phyloP scores from a whole-genome alignment of 2,888 invertebrate genomes.

The Idaea biselata region DNA sequence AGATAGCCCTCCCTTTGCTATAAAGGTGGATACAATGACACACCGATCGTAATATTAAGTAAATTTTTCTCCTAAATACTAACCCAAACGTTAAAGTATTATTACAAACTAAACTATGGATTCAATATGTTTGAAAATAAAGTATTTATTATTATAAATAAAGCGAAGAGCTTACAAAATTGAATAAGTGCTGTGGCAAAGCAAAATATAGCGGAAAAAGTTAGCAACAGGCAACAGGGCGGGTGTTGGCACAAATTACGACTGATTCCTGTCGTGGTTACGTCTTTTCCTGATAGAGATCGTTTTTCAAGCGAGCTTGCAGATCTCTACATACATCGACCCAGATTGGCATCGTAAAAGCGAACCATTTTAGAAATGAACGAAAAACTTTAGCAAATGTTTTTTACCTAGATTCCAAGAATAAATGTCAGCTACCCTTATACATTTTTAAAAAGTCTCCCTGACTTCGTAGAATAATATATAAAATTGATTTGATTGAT shows the following conservation, averaged over 20 bases:
- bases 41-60: too few relatives aligned
- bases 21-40: too few relatives aligned
- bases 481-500: not conserved
- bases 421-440: not conserved
- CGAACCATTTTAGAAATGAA: not conserved
- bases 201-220: too few relatives aligned
- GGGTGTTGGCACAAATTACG: not conserved
- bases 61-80: too few relatives aligned
- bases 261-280: not conserved
- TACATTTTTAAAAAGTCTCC: not conserved
- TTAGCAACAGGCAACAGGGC: not conserved
- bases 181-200: too few relatives aligned
- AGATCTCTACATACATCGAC: slow-evolving; percentile 4
- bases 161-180: too few relatives aligned
- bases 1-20: too few relatives aligned
- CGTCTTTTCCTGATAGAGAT: not conserved
- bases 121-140: too few relatives aligned
- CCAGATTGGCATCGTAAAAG: slow-evolving; percentile 4
- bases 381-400: not conserved
- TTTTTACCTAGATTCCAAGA: not conserved
- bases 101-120: too few relatives aligned
- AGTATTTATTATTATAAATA: too few relatives aligned
- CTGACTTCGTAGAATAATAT: not conserved
- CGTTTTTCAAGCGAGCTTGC: not conserved
- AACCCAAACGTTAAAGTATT: too few relatives aligned